Conservation (phyloP, 2,888 invertebrate genomes). For the Ichneumoninae sp. region DNA sequence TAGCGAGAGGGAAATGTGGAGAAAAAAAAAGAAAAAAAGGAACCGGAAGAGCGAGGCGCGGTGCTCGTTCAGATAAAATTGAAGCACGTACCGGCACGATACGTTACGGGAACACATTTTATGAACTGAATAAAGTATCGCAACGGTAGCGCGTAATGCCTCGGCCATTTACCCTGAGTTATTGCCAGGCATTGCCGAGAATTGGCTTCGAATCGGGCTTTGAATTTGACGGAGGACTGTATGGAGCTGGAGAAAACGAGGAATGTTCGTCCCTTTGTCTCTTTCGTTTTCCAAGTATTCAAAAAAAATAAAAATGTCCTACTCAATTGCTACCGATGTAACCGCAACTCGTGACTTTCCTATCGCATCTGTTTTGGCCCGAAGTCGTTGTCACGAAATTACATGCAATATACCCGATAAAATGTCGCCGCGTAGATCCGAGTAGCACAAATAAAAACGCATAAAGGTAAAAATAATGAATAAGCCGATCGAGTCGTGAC, state of each 20-base stretch:
- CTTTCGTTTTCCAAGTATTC: constrained; percentile 2
- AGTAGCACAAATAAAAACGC: too few species aligned
- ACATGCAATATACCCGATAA: too few species aligned
- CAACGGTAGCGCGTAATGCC: constrained; percentile 74
- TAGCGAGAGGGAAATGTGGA: constrained; percentile 21
- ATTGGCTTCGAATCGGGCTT: constrained; percentile 77
- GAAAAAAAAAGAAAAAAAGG: constrained; percentile 50
- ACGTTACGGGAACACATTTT: constrained; percentile 80
- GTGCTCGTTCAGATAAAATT: constrained; percentile 76
- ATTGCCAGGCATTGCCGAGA: constrained; percentile 76
- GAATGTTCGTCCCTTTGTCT: constrained; percentile 28
- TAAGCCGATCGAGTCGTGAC: too few species aligned
- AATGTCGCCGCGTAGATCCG: too few species aligned
- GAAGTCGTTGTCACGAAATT: too few species aligned
- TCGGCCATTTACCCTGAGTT: constrained; percentile 77
- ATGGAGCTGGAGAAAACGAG: constrained; percentile 21
- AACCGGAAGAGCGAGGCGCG: constrained; percentile 39
- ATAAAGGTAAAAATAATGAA: too few species aligned
- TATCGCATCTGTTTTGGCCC: too few species aligned
- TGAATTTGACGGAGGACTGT: constrained; percentile 65
- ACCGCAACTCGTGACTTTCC: too few species aligned
- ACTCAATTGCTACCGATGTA: too few species aligned
- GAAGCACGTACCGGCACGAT: constrained; percentile 79
- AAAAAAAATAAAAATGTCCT: neutral
- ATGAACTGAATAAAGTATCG: constrained; percentile 82